Evolutionary conservation across 2,888 invertebrate species (phyloP), one percentile per base, ranked within the genome.

Genomic region (Lithosia quadra): DNA sequence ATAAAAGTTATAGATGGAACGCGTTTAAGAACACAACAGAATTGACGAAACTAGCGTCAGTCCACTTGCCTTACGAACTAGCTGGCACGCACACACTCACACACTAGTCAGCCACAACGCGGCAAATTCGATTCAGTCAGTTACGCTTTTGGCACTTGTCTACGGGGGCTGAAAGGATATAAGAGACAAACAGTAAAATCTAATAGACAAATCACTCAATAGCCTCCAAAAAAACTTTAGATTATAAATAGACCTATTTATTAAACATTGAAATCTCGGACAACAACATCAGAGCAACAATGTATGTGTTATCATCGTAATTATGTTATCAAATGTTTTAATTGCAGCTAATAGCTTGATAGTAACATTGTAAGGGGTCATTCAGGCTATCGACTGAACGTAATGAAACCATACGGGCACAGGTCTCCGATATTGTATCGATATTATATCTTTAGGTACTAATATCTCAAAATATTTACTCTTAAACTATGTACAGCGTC

Each of bases 281-380:
- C 60, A 15, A 5, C 22, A 24, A 63, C 63, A 75, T 63, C 65
- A 71, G 63, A 74, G 56, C 64, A 71, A 78, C 65, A 81, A 78
- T 73, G 73, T 76, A 73, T 82, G 79, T 74, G 5, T 86, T 89
- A 91, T 90, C 89, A 69, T 74, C 72, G 80, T 89, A 91, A 92
- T 91, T 92, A 91, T 84, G 83, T 87, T 92, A 92, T 92, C 90
- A 75, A 49, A 59, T 61, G 71, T 76, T 84, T 86, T 93, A 93
- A 94, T 93, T 93, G 93, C 89, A 86, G 83, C 91, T 93, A 94
- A 94, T 93, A 88, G 82, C 72, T 62, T 73, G 91, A 92, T 92
- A 87, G 88, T 80, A 76, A 93, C 94, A 88, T 77, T 88, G 93
- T 93, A 74, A 71, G 64, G 34, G 71, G 76, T 81, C 80, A 49